Evolutionary conservation across 1,140 invertebrate genomes (phyloP), one percentile per base, ranked within the genome.

Genomic region (Euwallacea similis): DNA sequence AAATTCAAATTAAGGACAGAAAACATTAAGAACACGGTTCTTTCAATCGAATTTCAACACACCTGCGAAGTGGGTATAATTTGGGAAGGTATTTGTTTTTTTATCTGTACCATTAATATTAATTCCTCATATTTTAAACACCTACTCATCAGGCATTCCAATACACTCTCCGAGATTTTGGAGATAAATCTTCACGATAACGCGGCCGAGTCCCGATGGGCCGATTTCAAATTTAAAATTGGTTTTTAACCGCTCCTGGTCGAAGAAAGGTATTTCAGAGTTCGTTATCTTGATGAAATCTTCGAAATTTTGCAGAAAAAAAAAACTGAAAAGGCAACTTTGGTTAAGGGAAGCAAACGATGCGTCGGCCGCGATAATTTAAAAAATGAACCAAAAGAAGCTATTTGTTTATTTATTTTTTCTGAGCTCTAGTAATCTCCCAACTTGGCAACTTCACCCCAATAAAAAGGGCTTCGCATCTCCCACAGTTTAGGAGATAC

Each of bases 11-110:
- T 47, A 13, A 9, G 9, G 46, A 13, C 46, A 47, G 46, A 47
- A 47, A 47, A 10, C 46, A 47, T 47, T 47, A 47, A 47, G 9
- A 47, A 47, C 46, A 13, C 9, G 46, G n/a, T 47, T n/a, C 6
- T 53, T n/a, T n/a, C 11, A 11, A 6, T 9, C 33, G 7, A 53
- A 66, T 15, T 59, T 56, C 11, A 55, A 59, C 65, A 66, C 65
- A 66, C 65, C 65, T 66, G 65, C 42, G 50, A 56, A 13, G 65
- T 47, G 4, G 21, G 21, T 54, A 65, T 54, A 53, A 66, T 66
- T 66, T 65, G 7, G 41, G 41, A 66, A 66, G 65, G 65, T 66
- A 53, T 66, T 33, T 33, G 21, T 56, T 66, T 66, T 66, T 66
- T 54, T 7, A 42, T 50, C 21, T 47, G 16, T 15, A 61, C 42